These are phyloP conservation scores for Spilosoma lubricipeda DNA, from an alignment of 2,888 invertebrate species.

Conservation along the genomic window DNA sequence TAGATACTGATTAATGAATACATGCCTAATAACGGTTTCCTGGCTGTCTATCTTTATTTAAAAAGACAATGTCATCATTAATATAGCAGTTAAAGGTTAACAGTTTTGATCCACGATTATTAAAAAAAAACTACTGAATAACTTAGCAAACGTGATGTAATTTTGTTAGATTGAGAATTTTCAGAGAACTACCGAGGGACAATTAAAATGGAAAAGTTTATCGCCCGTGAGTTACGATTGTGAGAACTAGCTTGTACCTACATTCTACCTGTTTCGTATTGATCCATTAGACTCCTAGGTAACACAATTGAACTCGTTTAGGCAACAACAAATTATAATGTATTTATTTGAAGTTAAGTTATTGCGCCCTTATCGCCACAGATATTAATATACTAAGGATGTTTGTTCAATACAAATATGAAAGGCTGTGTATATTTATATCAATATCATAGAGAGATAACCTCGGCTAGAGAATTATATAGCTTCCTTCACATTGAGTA, in stretches of 20 bases:
- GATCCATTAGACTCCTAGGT: conserved; percentile 50
- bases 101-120: not conserved
- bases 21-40: conserved; percentile 30
- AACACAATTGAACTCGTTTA: conserved; percentile 27
- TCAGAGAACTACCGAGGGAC: not conserved
- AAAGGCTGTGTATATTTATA: conserved; percentile 32
- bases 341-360: conserved; percentile 15
- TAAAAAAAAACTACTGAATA: not conserved
- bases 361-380: not conserved
- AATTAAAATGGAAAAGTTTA: conserved; percentile 40
- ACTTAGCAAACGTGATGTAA: not conserved
- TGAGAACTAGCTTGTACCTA: conserved; percentile 38
- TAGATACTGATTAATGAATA: conserved; percentile 37
- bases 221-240: conserved; percentile 44
- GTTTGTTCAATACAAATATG: not conserved
- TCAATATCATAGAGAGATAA: conserved; percentile 29
- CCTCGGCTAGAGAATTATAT: conserved; percentile 24
- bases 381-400: not conserved
- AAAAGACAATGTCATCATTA: conserved; percentile 35
- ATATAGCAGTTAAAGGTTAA: conserved; percentile 16
- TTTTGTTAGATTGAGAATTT: not conserved
- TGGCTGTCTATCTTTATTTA: conserved; percentile 35
- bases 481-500: conserved; percentile 29
- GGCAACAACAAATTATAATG: not conserved
- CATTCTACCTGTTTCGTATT: conserved; percentile 48